Base-by-base conservation (phyloP, 2,797 vertebrate species). In the Bradypodion ventrale region DNA sequence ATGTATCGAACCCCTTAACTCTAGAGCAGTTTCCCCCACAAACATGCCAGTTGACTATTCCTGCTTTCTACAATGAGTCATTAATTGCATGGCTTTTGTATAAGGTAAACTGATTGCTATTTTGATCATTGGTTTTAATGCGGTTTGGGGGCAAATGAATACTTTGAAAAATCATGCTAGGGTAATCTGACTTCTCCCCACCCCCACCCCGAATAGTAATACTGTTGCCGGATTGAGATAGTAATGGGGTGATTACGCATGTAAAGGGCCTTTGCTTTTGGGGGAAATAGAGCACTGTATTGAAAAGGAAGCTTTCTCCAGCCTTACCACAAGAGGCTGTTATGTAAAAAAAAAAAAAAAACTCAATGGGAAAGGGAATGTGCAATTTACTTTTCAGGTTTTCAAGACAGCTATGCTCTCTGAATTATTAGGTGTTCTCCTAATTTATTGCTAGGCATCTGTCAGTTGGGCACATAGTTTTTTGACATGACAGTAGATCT, bases 51-150 rank as follows among this genome's bases (percentile, higher is more conserved):
- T 93, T 93, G 91, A 93, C 93, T 93, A 72, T 92, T 92, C 93
- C 93, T 95, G 89, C 93, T 94, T 93, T 65, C 91, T 88, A 84
- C 87, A 92, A 92, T 89, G 83, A 95, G 91, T 95, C 87, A 89
- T 92, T 93, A 96, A 95, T 92, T 96, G 96, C 96, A 96, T 96
- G 96, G 94, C 90, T 13, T 96, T 95, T 37, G 6, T 93, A 92
- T 91, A 90, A 95, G 91, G 90, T 94, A 87, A 95, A 92, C 89
- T 76, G 87, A 93, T 83, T 94, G 88, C 91, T 70, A 92, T 86
- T 92, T 94, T 86, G 85, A 81, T 80, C 91, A 83, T 40, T 87
- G 87, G 65, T 83, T 78, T 66, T 73, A 93, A 90, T 78, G 92
- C 27, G 90, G 84, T 92, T 89, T 85, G 0, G 80, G 78, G 87